Conservation (phyloP, 1,140 invertebrate species). For the Stegodyphus dumicola region DNA sequence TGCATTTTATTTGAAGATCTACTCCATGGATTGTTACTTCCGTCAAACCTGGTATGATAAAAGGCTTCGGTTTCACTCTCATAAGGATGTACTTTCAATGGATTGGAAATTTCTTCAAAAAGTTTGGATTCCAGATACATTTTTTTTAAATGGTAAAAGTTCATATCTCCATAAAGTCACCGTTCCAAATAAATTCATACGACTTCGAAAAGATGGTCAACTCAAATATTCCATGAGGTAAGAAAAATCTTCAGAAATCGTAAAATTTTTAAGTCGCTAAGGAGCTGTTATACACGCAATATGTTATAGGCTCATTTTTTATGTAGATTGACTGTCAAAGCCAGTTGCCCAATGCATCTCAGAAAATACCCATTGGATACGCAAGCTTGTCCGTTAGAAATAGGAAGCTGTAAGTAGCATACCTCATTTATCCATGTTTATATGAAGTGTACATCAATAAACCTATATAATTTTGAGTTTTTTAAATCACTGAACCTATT, state of each 20-base stretch:
- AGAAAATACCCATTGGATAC: conserved; percentile 69
- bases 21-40: conserved; percentile 76
- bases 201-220: conserved; percentile 68
- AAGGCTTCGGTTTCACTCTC: conserved; percentile 69
- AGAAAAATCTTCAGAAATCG: background rate
- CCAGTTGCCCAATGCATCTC: conserved; percentile 70
- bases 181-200: conserved; percentile 70
- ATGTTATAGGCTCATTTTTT: no score
- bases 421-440: no score
- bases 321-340: conserved; percentile 68
- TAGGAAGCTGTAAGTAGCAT: conserved; percentile 66
- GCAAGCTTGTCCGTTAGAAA: conserved; percentile 69
- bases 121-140: conserved; percentile 77
- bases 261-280: no score
- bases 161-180: conserved; percentile 70
- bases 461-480: no score
- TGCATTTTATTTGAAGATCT: conserved; percentile 68
- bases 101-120: conserved; percentile 72
- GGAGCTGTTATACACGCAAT: no score
- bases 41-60: conserved; percentile 74
- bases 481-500: no score
- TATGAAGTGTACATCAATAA: no score
- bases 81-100: conserved; percentile 69
- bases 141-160: conserved; percentile 73
- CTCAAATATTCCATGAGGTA: conserved; percentile 70